phyloP scores from a whole-genome alignment of 2,113 vertebrate species.

The Crotalus horridus region DNA sequence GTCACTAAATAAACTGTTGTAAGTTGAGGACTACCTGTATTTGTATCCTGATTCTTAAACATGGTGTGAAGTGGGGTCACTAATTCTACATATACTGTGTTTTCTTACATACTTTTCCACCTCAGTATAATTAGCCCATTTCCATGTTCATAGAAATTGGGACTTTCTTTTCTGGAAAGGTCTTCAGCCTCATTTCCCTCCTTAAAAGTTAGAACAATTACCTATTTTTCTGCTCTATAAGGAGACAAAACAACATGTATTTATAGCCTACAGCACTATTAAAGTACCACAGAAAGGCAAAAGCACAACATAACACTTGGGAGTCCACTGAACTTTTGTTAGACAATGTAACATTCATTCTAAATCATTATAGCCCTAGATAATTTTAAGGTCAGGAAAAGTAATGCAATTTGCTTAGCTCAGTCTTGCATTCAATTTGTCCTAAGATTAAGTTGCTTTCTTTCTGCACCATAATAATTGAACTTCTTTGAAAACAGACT shows the following conservation, averaged over 20 bases:
- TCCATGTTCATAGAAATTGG: neutral
- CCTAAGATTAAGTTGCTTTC: constrained; percentile 14
- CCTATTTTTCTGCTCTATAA: neutral
- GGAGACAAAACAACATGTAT: neutral
- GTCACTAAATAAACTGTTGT: neutral
- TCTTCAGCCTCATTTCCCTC: neutral
- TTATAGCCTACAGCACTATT: neutral
- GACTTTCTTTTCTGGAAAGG: neutral
- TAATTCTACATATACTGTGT: neutral
- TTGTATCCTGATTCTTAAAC: neutral
- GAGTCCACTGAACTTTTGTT: constrained; percentile 1
- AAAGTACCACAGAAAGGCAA: neutral
- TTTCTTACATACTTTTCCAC: neutral
- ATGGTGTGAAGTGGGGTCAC: neutral
- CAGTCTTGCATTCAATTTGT: constrained; percentile 13
- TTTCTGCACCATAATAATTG: neutral
- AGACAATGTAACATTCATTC: neutral
- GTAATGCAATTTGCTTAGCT: constrained; percentile 33
- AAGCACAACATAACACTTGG: neutral
- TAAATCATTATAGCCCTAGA: constrained; percentile 29
- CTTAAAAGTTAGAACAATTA: neutral
- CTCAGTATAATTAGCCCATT: neutral
- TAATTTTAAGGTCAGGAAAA: constrained; percentile 52
- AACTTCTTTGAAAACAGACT: neutral
- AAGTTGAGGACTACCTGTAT: neutral